These are phyloP conservation scores for Plutomurus gul DNA, from an alignment of 1,140 invertebrate species.

Conservation along the genomic window DNA sequence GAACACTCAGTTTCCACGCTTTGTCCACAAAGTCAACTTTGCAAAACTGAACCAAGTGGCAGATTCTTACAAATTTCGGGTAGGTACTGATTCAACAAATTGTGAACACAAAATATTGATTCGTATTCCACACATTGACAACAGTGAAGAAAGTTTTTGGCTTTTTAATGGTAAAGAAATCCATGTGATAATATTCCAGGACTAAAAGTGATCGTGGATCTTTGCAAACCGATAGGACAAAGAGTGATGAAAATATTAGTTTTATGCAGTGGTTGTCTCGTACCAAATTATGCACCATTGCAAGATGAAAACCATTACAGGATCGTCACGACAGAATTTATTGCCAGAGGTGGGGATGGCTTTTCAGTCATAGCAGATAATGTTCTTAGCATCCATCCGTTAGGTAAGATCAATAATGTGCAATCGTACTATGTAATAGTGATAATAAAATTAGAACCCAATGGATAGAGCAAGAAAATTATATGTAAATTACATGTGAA, in stretches of 20 bases:
- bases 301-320: not conserved
- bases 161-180: no score
- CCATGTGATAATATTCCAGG: no score
- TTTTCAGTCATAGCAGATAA: not conserved
- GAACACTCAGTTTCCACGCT: not conserved
- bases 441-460: no score
- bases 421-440: no score
- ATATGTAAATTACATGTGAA: no score
- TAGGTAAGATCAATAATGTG: no score
- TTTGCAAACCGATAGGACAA: not conserved
- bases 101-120: not conserved
- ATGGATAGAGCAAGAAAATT: no score
- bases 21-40: not conserved
- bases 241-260: not conserved
- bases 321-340: not conserved
- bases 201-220: not conserved
- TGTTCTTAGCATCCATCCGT: not conserved
- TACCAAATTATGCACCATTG: not conserved
- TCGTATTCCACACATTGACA: no score
- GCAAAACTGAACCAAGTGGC: not conserved
- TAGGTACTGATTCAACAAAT: not conserved
- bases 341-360: not conserved
- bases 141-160: no score
- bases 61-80: not conserved
- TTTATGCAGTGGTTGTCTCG: not conserved